Conservation (phyloP, 2,888 invertebrate species). For the Tenthredo mesomela region DNA sequence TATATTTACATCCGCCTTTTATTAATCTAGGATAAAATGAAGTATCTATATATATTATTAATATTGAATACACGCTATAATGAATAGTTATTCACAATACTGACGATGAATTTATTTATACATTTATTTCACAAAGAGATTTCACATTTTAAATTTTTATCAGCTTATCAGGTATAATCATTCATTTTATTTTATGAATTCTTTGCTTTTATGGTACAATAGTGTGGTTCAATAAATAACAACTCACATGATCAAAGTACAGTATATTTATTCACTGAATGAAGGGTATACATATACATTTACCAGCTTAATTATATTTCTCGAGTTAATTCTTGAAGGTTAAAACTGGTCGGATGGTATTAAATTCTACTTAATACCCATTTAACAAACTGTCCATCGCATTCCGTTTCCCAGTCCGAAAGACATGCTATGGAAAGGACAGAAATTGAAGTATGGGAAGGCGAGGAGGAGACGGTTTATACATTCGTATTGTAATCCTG, state of each 20-base stretch:
- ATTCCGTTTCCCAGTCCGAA: neutral
- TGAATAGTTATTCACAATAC: neutral
- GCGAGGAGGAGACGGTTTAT: slow-evolving; percentile 22
- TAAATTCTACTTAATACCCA: slow-evolving; percentile 35
- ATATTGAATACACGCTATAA: too few species aligned
- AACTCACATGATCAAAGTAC: neutral
- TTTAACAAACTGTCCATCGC: slow-evolving; percentile 38
- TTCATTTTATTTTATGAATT: neutral
- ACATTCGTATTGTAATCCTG: slow-evolving; percentile 67
- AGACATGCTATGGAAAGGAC: slow-evolving; percentile 12
- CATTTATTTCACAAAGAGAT: neutral
- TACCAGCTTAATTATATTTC: slow-evolving; percentile 32
- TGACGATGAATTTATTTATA: neutral
- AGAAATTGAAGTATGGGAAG: slow-evolving; percentile 20
- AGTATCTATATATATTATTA: too few species aligned
- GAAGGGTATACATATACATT: neutral
- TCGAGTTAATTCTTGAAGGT: slow-evolving; percentile 30
- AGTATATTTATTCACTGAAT: neutral
- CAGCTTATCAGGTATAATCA: neutral
- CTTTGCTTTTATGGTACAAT: neutral
- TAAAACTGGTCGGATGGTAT: slow-evolving; percentile 27
- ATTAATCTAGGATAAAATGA: neutral
- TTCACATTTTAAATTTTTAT: neutral
- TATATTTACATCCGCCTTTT: neutral
- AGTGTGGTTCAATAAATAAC: neutral